Percentiles rank a stretch among this genome's conserved stretches.
Conservation (phyloP, 2,888 invertebrate species). For the Drosophila niveifrons region DNA sequence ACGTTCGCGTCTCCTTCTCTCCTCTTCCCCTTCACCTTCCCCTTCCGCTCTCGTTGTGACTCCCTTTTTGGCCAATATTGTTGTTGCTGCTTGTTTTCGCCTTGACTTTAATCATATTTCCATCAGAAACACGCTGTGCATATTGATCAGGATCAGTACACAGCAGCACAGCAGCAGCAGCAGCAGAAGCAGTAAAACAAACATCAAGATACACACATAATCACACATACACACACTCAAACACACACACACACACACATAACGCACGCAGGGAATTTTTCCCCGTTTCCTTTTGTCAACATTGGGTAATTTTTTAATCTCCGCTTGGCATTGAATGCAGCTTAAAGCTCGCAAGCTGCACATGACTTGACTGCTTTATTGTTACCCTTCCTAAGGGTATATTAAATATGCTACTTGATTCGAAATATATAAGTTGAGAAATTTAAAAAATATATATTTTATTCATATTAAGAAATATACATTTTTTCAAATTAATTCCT, state of each 20-base stretch:
- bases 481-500: no score
- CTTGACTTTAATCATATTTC: constrained; percentile 78
- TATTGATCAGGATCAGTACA: constrained; percentile 63
- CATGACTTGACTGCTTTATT: constrained; percentile 49
- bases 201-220: constrained; percentile 41
- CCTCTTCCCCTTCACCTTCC: not conserved
- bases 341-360: constrained; percentile 52
- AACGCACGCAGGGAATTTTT: constrained; percentile 17
- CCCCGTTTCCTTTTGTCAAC: constrained; percentile 63
- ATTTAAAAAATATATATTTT: no score
- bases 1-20: not conserved
- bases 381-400: constrained; percentile 15
- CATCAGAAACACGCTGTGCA: constrained; percentile 68
- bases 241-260: constrained; percentile 4
- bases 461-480: no score
- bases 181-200: constrained; percentile 50
- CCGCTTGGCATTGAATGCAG: constrained; percentile 57
- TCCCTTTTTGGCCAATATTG: constrained; percentile 20
- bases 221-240: not conserved
- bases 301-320: constrained; percentile 75
- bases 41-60: not conserved
- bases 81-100: constrained; percentile 64
- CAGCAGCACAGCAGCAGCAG: constrained; percentile 17
- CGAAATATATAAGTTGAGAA: no score
- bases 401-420: not conserved